Percentiles rank a stretch among this genome's conserved stretches.
phyloP scores from a whole-genome alignment of 1,140 invertebrate genomes.

The Macrosteles quadrilineatus region DNA sequence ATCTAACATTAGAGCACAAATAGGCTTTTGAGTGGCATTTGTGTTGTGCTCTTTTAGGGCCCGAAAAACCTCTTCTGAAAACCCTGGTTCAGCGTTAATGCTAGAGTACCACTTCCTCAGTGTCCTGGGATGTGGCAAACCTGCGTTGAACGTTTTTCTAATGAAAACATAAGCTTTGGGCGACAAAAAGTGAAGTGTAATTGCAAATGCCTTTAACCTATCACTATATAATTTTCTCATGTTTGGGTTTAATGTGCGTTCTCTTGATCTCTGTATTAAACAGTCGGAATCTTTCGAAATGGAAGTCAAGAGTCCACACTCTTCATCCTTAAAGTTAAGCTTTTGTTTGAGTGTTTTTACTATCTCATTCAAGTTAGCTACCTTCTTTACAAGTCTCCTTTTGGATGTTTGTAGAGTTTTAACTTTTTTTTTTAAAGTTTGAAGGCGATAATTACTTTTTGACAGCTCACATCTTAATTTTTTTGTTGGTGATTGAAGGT shows the following conservation, averaged over 20 bases:
- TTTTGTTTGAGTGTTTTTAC: conserved; percentile 24
- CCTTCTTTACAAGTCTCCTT: conserved; percentile 22
- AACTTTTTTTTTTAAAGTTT: conserved; percentile 23
- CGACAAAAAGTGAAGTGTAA: conserved; percentile 51
- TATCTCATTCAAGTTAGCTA: conserved; percentile 20
- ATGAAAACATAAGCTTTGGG: conserved; percentile 49
- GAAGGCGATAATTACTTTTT: background rate
- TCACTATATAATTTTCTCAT: conserved; percentile 30
- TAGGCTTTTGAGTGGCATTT: conserved; percentile 6
- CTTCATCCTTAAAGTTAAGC: conserved; percentile 20
- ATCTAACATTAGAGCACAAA: conserved; percentile 38
- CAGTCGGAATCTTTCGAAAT: conserved; percentile 30
- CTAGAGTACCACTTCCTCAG: conserved; percentile 48
- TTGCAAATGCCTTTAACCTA: conserved; percentile 42
- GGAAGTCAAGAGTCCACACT: conserved; percentile 24
- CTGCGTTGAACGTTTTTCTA: conserved; percentile 46
- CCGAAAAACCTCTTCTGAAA: conserved; percentile 47
- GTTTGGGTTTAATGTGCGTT: conserved; percentile 11
- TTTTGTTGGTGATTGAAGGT: conserved; percentile 16
- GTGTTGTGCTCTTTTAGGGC: conserved; percentile 41
- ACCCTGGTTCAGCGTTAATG: conserved; percentile 48
- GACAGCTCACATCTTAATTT: conserved; percentile 10
- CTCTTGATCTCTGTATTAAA: conserved; percentile 27
- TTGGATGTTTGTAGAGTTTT: conserved; percentile 19
- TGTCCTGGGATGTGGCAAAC: conserved; percentile 48